These are phyloP conservation scores for Chauna torquata DNA, from an alignment of 2,113 vertebrate species.

Conservation along the genomic window DNA sequence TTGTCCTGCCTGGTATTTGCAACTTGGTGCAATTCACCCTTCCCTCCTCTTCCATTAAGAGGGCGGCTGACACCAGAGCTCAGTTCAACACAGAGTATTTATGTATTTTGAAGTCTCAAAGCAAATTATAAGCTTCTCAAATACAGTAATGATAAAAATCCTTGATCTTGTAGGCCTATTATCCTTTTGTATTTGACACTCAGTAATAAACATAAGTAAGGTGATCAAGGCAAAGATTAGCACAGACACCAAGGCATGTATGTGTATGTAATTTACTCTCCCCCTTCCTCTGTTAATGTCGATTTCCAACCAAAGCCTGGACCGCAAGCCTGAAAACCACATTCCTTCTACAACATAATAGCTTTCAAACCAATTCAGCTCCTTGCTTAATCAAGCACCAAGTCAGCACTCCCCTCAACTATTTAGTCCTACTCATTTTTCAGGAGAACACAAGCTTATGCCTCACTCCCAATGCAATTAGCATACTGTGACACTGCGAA, in stretches of 20 bases:
- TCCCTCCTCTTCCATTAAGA: not conserved
- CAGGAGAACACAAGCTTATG: not conserved
- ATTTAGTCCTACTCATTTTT: not conserved
- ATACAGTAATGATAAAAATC: not conserved
- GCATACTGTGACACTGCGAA: not conserved
- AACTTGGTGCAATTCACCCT: not conserved
- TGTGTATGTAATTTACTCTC: not conserved
- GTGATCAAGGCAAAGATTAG: not conserved
- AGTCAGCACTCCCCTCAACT: slow-evolving; percentile 25
- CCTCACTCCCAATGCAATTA: not conserved
- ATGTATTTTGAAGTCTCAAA: not conserved
- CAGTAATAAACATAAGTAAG: not conserved
- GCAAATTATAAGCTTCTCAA: not conserved
- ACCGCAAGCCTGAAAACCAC: not conserved
- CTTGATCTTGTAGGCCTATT: not conserved
- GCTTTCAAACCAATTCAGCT: not conserved
- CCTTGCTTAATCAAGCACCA: not conserved
- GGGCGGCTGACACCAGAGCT: not conserved
- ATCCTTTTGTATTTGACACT: not conserved
- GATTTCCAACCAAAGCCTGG: not conserved
- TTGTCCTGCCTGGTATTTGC: not conserved
- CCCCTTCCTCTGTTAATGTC: not conserved
- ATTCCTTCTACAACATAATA: not conserved
- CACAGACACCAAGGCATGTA: not conserved
- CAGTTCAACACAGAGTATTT: not conserved